phyloP scores from a whole-genome alignment of 2,888 invertebrate genomes.

The Drosophila melanosoma region DNA sequence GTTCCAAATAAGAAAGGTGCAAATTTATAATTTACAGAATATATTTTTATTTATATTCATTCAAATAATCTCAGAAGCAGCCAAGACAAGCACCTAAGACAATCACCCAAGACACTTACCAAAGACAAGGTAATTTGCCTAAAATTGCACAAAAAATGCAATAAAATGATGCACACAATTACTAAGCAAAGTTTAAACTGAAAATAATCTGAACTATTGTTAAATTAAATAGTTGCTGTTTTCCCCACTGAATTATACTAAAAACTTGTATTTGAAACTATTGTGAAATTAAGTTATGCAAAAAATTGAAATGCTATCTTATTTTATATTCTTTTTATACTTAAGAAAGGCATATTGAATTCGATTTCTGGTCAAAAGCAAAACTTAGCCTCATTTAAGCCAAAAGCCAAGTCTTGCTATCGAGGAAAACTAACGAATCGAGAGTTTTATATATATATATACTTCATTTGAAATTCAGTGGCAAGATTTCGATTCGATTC shows the following conservation, averaged over 20 bases:
- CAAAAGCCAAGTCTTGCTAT: background rate
- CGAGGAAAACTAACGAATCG: background rate
- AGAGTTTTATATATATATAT: background rate
- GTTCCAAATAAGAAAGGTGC: background rate
- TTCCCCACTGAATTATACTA: background rate
- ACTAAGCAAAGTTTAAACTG: too few species aligned
- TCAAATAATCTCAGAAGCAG: background rate
- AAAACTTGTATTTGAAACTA: too few species aligned
- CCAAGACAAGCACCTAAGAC: background rate
- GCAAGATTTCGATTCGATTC: constrained; percentile 21
- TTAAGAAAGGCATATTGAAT: background rate
- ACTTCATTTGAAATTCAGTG: constrained; percentile 2
- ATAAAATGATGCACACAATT: too few species aligned
- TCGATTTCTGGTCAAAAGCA: background rate
- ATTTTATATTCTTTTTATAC: background rate
- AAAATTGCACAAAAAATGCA: background rate
- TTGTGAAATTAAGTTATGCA: too few species aligned
- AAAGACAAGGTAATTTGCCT: background rate
- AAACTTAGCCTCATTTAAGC: background rate
- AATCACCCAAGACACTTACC: background rate
- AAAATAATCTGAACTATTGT: background rate
- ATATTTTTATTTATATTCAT: background rate
- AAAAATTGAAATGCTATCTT: too few species aligned
- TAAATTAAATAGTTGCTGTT: background rate
- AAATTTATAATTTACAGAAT: background rate